A percentile compares a stretch with the other conserved stretches of the same genome.
Evolutionary conservation across 2,113 vertebrate species (phyloP).

Genomic region (Grammomys dolichurus): DNA sequence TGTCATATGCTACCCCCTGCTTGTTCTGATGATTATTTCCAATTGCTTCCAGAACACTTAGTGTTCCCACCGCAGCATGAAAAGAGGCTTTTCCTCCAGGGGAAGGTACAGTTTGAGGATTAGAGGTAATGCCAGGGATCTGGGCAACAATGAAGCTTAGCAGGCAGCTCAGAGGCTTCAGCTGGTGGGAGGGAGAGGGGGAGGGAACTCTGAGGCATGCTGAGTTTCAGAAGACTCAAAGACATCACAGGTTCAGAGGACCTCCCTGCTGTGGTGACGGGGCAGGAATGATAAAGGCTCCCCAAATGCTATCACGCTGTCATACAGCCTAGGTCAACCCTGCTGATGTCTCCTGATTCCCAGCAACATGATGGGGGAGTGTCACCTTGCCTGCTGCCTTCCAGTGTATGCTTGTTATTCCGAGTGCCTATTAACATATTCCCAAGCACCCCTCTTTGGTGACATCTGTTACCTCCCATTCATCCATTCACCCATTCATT

Average conservation of each 20-base stretch:
- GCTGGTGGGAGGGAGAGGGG: neutral
- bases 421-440: neutral
- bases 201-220: accelerated
- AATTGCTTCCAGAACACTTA: slow-evolving; percentile 68
- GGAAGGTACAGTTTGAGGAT: slow-evolving; percentile 5
- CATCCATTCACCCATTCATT: neutral
- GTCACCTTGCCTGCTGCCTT: neutral
- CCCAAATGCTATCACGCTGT: neutral
- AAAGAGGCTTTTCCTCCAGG: slow-evolving; percentile 48
- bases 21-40: slow-evolving; percentile 60
- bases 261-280: neutral
- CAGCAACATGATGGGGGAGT: accelerated
- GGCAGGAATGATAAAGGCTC: neutral
- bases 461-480: neutral
- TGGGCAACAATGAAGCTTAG: slow-evolving; percentile 19
- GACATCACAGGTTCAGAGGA: no score
- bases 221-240: neutral
- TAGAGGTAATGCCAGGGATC: slow-evolving; percentile 59
- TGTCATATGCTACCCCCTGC: neutral
- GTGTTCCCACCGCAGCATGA: slow-evolving; percentile 18
- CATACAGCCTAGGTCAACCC: neutral
- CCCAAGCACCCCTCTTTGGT: neutral
- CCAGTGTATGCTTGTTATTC: no score
- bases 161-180: neutral
- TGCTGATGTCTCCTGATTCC: neutral